Evolutionary conservation across 2,113 vertebrate genomes (phyloP).

Genomic region (Mirounga angustirostris): DNA sequence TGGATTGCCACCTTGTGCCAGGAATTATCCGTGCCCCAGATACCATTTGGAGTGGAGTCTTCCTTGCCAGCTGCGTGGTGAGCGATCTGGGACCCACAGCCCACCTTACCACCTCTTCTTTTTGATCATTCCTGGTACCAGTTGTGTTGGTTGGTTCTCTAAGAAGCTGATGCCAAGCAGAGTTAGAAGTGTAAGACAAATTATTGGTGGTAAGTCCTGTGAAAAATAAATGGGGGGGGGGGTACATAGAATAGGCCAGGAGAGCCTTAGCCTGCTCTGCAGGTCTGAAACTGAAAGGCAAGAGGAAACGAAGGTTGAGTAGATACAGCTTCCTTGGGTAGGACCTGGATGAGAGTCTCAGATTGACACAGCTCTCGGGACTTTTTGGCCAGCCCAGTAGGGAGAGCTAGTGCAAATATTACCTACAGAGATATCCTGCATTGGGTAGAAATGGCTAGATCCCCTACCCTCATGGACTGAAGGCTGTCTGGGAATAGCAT

Average conservation of each 20-base stretch:
- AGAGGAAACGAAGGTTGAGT: background rate
- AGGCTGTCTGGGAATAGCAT: background rate
- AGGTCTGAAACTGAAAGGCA: background rate
- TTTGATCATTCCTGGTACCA: background rate
- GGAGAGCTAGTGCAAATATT: background rate
- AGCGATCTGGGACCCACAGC: background rate
- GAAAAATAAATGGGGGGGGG: background rate
- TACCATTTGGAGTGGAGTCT: background rate
- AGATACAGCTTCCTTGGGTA: background rate
- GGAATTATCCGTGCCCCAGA: background rate
- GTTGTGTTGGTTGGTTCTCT: background rate
- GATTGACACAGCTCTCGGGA: background rate
- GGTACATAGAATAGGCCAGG: background rate
- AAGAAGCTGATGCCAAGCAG: background rate
- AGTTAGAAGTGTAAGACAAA: background rate
- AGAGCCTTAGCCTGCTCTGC: background rate
- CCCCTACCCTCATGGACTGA: background rate
- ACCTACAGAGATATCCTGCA: background rate
- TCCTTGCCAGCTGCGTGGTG: background rate
- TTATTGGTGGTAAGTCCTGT: background rate
- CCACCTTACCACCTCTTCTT: background rate
- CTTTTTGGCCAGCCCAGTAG: accelerated
- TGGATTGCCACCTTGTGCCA: background rate
- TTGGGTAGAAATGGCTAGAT: background rate
- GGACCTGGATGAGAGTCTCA: background rate